Evolutionary conservation across 2,888 invertebrate species (phyloP).

Genomic region (Epirrita christyi): DNA sequence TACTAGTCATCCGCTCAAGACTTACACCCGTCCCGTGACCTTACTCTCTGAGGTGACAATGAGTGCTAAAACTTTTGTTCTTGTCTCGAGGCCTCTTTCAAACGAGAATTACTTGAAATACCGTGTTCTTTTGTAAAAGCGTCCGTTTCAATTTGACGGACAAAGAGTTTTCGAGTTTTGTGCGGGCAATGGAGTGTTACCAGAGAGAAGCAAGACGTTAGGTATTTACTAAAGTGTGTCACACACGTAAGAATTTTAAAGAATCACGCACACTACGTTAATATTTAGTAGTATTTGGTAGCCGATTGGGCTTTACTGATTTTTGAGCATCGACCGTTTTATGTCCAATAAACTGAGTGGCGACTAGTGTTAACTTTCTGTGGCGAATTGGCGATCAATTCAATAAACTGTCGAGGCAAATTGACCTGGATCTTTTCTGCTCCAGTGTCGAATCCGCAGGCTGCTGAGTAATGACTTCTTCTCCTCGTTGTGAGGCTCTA

Average conservation of each 20-base stretch:
- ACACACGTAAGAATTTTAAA: no score
- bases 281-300: neutral
- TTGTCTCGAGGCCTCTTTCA: slow-evolving; percentile 59
- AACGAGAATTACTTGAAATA: slow-evolving; percentile 68
- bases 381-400: no score
- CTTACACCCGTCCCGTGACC: slow-evolving; percentile 48
- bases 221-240: neutral
- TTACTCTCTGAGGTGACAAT: slow-evolving; percentile 68
- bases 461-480: no score
- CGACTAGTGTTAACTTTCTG: no score
- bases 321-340: neutral
- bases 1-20: slow-evolving; percentile 11
- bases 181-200: slow-evolving; percentile 16
- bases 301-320: slow-evolving; percentile 6
- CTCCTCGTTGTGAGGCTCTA: no score
- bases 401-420: no score
- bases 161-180: slow-evolving; percentile 31
- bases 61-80: slow-evolving; percentile 73
- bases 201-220: neutral
- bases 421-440: no score
- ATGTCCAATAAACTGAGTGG: no score
- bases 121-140: slow-evolving; percentile 62
- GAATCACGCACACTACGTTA: slow-evolving; percentile 1
- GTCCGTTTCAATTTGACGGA: slow-evolving; percentile 20
- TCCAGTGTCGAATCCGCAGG: no score